These are phyloP conservation scores for Antennarius striatus DNA, from an alignment of 2,113 vertebrate species.

Conservation along the genomic window DNA sequence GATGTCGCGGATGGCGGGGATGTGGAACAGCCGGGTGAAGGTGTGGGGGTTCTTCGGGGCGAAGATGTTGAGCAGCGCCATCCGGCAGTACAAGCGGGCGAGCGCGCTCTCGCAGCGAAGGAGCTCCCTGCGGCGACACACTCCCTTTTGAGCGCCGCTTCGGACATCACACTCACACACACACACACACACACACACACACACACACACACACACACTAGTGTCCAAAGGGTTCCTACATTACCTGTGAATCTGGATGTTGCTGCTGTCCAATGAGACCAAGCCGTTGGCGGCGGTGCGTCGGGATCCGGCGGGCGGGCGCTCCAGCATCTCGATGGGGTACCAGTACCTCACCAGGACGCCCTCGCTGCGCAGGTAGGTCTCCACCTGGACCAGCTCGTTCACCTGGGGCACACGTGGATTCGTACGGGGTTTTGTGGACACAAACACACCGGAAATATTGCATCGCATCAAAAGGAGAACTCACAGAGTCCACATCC, in stretches of 20 bases:
- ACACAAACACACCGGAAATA: background rate
- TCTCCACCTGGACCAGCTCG: constrained; percentile 96
- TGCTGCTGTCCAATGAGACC: constrained; percentile 93
- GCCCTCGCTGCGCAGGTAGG: constrained; percentile 93
- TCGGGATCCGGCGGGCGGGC: constrained; percentile 91
- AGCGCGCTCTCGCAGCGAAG: constrained; percentile 91
- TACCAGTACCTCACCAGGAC: constrained; percentile 98
- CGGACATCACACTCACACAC: background rate
- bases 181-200: no score
- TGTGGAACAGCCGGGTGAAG: constrained; percentile 96
- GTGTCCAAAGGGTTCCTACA: background rate
- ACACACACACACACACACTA: background rate
- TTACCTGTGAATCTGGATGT: constrained; percentile 98
- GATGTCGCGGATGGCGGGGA: constrained; percentile 94
- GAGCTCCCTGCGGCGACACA: constrained; percentile 84
- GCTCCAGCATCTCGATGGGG: constrained; percentile 96
- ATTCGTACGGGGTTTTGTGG: no score
- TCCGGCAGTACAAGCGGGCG: constrained; percentile 92
- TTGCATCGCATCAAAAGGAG: no score
- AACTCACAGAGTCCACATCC: constrained; percentile 93
- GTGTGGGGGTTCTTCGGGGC: constrained; percentile 94
- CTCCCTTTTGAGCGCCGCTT: background rate
- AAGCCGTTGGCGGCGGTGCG: constrained; percentile 94
- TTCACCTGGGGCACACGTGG: constrained; percentile 80
- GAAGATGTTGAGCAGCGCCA: constrained; percentile 97